Base-by-base conservation (phyloP, 1,140 invertebrate genomes). In the Teleogryllus occipitalis region DNA sequence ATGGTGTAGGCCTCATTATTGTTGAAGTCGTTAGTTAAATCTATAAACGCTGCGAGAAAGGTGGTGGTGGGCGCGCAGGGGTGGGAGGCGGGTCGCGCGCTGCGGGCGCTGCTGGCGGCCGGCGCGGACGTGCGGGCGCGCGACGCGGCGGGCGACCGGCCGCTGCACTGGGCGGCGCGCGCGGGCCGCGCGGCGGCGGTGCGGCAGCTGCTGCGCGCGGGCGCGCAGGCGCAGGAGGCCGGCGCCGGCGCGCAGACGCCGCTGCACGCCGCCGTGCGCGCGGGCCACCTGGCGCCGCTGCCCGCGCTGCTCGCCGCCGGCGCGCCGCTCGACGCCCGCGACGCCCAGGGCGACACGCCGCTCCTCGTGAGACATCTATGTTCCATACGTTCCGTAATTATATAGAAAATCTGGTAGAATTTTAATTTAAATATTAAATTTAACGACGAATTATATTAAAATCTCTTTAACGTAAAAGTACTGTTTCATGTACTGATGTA, bases 301-400 rank as follows among this genome's bases (percentile, higher is more conserved):
- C 74, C n/a, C 74, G n/a, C 27, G 74, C 74, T 75, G 74, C 74
- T 75, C 12, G 74, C 12, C 14, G 27, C n/a, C n/a, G 74, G 74
- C 12, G 74, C 74, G 4, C 2, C 8, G 4, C 12, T 39, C 14
- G 74, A 75, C 12, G 74, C 27, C 0, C 27, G n/a, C 74, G 27
- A 75, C 21, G 8, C 14, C 12, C 14, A 75, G 21, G n/a, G 27
- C 74, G 21, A 75, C 74, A 75, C 74, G 8, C 14, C 74, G n/a
- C 74, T 75, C 4, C 74, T 22, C 74, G 10, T 75, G 27, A 39
- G n/a, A n/a, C n/a, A n/a, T n/a, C n/a, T n/a, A n/a, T n/a, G n/a
- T n/a, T n/a, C n/a, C n/a, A n/a, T n/a, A n/a, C n/a, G n/a, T n/a
- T n/a, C n/a, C n/a, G n/a, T n/a, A n/a, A n/a, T n/a, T n/a, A n/a